Base-by-base conservation (phyloP, 2,797 vertebrate genomes). In the Microctenopoma stevenorrisi region DNA sequence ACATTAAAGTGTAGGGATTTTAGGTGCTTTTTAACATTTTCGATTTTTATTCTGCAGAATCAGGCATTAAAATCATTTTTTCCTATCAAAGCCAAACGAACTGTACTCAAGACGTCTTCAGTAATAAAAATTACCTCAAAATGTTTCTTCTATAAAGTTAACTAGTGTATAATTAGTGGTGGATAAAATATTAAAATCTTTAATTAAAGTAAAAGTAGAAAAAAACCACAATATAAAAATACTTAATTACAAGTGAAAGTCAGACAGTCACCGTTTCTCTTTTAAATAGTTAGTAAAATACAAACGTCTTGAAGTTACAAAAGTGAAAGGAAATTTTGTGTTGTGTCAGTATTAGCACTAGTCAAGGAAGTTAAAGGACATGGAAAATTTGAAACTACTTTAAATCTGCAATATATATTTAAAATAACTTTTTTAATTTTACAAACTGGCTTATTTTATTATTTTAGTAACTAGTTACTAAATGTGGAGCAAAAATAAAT, bases 21-120 rank as follows among this genome's bases (percentile, higher is more conserved):
- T 68, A 76, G 62, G 68, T 55, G 77, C 68, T 85, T 80, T 79
- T 70, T 26, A 68, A 50, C 51, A 4, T 74, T 74, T 79, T 65
- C 56, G 62, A 55, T 49, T 82, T 81, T 70, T 54, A 78, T 46
- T 22, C 8, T 37, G 40, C 0, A 4, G 2, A 70, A 54, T 7
- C 1, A 4, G 49, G 18, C 18, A 42, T 61, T 72, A 48, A 52
- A 7, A 64, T 60, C 12, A 48, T 53, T 59, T 47, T 40, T 12
- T 42, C 6, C 5, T 15, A 47, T 33, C 4, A 37, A 64, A 66
- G 25, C 71, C 13, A 64, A 56, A 68, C 38, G 3, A 74, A 57
- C n/a, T 60, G 15, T 66, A 66, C 43, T 56, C 46, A 30, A 28
- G 12, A 7, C 52, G 28, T 16, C 40, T 63, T 59, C 42, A 52